phyloP scores from a whole-genome alignment of 2,797 vertebrate species.

The Setipinna tenuifilis region DNA sequence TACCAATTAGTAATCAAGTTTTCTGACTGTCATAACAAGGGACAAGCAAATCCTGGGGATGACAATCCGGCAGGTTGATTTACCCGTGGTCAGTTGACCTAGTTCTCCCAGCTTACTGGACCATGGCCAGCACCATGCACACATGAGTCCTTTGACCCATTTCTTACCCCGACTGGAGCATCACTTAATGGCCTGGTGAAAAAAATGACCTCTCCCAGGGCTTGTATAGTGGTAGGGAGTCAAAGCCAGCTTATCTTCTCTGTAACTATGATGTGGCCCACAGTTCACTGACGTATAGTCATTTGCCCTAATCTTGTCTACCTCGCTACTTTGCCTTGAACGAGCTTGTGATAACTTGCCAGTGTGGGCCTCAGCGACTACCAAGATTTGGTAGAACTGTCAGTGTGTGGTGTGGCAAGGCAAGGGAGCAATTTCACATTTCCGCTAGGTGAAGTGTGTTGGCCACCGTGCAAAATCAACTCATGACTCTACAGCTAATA shows the following conservation, averaged over 20 bases:
- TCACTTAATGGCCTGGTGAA: not conserved
- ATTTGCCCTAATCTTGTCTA: not conserved
- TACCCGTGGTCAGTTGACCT: not conserved
- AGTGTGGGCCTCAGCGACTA: not conserved
- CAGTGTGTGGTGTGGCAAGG: not conserved
- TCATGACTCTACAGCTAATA: not conserved
- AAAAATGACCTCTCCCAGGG: not conserved
- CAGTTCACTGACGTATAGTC: not conserved
- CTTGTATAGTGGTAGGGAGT: not conserved
- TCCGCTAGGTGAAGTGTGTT: not conserved
- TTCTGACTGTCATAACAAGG: conserved; percentile 1
- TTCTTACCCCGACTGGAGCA: conserved; percentile 49
- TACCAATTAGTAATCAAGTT: not conserved
- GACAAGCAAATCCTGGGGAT: not conserved
- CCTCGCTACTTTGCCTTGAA: not conserved
- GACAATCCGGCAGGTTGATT: not conserved
- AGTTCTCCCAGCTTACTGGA: conserved; percentile 54
- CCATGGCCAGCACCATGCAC: conserved; percentile 56
- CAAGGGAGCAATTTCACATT: not conserved
- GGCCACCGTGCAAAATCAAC: not conserved
- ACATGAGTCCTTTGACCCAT: conserved; percentile 64
- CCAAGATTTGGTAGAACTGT: not conserved
- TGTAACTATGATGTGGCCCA: not conserved
- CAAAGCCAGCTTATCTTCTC: not conserved
- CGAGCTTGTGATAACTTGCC: not conserved